Percentiles rank a stretch among this genome's conserved stretches.
These are phyloP conservation scores for Tromatobia lineatoria DNA, from an alignment of 2,888 invertebrate species.

Conservation along the genomic window DNA sequence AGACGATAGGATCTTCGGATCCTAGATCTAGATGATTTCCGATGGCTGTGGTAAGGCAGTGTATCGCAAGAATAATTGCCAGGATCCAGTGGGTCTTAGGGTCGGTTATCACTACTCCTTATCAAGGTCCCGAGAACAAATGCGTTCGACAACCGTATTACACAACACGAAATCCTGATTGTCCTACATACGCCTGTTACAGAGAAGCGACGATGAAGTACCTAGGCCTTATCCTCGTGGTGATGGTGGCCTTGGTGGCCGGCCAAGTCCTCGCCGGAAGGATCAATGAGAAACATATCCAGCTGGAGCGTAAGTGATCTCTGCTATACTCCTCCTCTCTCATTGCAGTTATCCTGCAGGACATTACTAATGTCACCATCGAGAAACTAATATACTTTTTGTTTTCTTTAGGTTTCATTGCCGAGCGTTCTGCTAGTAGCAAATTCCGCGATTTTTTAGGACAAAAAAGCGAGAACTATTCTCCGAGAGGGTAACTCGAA, in stretches of 20 bases:
- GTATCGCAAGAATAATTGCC: constrained; percentile 4
- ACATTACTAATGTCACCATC: constrained; percentile 18
- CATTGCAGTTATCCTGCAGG: constrained; percentile 10
- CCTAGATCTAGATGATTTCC: too few relatives aligned
- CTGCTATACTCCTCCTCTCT: constrained; percentile 21
- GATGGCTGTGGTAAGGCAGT: neutral
- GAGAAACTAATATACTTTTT: neutral
- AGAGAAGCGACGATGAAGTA: constrained; percentile 66
- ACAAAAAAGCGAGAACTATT: constrained; percentile 51
- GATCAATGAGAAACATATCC: constrained; percentile 55
- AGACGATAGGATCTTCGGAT: neutral
- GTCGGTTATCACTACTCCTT: constrained; percentile 6
- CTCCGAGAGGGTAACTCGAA: constrained; percentile 74
- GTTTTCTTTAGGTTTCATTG: neutral
- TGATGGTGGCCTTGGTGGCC: constrained; percentile 62
- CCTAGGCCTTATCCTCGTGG: constrained; percentile 62
- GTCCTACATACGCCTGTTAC: constrained; percentile 60
- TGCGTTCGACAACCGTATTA: constrained; percentile 34
- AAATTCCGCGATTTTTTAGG: constrained; percentile 50
- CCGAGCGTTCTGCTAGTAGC: neutral
- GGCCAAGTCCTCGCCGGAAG: constrained; percentile 53
- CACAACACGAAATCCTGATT: constrained; percentile 57
- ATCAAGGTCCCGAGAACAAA: constrained; percentile 24
- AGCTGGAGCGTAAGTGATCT: constrained; percentile 49
- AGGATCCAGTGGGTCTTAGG: neutral